Conservation (phyloP, 2,888 invertebrate species). For the Chloroclysta siterata region DNA sequence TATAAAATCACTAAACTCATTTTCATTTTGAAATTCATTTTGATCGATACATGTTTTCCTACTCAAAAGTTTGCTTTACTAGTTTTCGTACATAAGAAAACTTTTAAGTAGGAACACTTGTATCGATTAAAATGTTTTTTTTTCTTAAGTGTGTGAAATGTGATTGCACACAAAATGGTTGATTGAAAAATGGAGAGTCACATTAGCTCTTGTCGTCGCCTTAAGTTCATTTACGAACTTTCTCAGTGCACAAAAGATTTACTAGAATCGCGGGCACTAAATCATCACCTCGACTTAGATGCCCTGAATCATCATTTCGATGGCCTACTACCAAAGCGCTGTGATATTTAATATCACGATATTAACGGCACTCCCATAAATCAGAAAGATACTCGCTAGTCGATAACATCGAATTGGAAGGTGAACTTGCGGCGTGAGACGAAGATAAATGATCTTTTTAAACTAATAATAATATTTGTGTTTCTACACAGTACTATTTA, state of each 20-base stretch:
- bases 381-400: conserved; percentile 39
- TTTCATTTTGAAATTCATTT: too few relatives aligned
- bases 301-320: conserved; percentile 34
- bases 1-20: too few relatives aligned
- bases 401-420: conserved; percentile 52
- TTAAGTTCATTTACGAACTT: conserved; percentile 19
- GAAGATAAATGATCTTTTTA: conserved; percentile 26
- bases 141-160: too few relatives aligned
- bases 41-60: too few relatives aligned
- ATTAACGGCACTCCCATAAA: conserved; percentile 61
- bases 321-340: conserved; percentile 43
- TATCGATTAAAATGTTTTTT: too few relatives aligned
- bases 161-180: too few relatives aligned
- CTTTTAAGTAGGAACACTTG: too few relatives aligned
- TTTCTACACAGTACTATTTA: too few relatives aligned
- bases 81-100: too few relatives aligned
- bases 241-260: conserved; percentile 40
- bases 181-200: too few relatives aligned
- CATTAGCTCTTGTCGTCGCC: too few relatives aligned
- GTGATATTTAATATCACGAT: conserved; percentile 60
- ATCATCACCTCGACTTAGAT: conserved; percentile 46
- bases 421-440: conserved; percentile 27
- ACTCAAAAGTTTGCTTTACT: too few relatives aligned
- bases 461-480: not conserved
- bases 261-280: conserved; percentile 48